phyloP scores from a whole-genome alignment of 2,113 vertebrate genomes.

The Alouatta palliata region DNA sequence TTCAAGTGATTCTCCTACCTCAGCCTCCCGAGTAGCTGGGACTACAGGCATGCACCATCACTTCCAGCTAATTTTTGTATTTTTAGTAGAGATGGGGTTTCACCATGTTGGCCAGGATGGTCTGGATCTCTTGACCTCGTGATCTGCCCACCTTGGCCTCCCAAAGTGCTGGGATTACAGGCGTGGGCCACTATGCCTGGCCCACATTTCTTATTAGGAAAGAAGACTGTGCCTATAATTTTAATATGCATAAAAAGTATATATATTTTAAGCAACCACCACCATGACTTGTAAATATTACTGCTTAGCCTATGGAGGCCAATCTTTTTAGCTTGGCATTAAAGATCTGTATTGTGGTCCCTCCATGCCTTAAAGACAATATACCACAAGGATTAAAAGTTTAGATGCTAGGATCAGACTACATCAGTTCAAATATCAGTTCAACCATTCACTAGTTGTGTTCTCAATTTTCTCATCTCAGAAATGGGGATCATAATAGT shows the following conservation, averaged over 20 bases:
- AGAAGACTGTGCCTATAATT: not conserved
- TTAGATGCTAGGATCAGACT: not conserved
- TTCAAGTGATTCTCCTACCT: too few species aligned
- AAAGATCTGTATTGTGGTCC: not conserved
- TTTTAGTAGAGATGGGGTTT: too few species aligned
- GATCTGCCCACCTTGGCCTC: too few species aligned
- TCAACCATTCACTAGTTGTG: not conserved
- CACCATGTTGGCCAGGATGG: too few species aligned
- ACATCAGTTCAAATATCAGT: not conserved
- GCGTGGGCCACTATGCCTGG: too few species aligned
- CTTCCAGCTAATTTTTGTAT: too few species aligned
- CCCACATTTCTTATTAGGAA: not conserved
- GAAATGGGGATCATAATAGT: not conserved
- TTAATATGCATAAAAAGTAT: not conserved
- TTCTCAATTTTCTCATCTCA: not conserved
- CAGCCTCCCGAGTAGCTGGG: too few species aligned
- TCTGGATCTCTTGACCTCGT: too few species aligned
- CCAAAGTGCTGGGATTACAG: too few species aligned
- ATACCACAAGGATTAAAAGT: not conserved
- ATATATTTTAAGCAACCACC: not conserved
- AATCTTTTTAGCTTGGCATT: not conserved
- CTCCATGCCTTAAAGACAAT: not conserved
- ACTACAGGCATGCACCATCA: too few species aligned
- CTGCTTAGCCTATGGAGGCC: not conserved
- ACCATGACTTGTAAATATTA: not conserved